phyloP scores from a whole-genome alignment of 1,140 invertebrate genomes.

The Batillaria attramentaria region DNA sequence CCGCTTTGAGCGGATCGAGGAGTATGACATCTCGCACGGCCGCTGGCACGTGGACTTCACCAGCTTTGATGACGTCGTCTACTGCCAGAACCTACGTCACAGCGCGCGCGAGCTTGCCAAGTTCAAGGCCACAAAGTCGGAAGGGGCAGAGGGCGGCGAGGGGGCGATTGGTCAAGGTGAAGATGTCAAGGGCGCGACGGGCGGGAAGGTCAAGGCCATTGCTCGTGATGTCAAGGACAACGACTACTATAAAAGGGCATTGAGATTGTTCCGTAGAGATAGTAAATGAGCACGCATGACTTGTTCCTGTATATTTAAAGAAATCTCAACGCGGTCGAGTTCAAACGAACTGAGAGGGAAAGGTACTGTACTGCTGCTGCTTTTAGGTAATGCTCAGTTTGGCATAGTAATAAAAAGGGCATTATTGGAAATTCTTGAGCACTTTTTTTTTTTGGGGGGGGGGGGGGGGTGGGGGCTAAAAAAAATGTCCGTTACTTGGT shows the following conservation, averaged over 20 bases:
- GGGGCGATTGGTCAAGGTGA: not conserved
- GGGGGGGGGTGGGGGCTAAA: too few species aligned
- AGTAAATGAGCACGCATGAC: not conserved
- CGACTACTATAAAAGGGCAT: slow-evolving; percentile 19
- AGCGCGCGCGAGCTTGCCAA: slow-evolving; percentile 58
- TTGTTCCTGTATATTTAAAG: too few species aligned
- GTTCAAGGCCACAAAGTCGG: slow-evolving; percentile 33
- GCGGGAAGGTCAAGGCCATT: slow-evolving; percentile 21
- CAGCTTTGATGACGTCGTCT: slow-evolving; percentile 62
- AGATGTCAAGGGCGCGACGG: not conserved
- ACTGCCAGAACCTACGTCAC: slow-evolving; percentile 60
- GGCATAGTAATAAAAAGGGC: too few species aligned
- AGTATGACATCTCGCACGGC: slow-evolving; percentile 61
- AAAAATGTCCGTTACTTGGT: too few species aligned
- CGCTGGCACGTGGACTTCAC: slow-evolving; percentile 65
- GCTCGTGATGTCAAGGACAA: slow-evolving; percentile 5
- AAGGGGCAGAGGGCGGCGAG: not conserved
- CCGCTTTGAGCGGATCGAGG: slow-evolving; percentile 71
- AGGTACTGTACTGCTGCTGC: too few species aligned
- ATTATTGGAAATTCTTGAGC: too few species aligned
- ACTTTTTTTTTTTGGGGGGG: too few species aligned
- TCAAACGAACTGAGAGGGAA: too few species aligned
- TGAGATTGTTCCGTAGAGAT: slow-evolving; percentile 6
- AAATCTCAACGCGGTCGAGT: too few species aligned
- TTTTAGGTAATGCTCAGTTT: too few species aligned